Conservation (phyloP, 2,888 invertebrate species). For the Stramonita haemastoma region DNA sequence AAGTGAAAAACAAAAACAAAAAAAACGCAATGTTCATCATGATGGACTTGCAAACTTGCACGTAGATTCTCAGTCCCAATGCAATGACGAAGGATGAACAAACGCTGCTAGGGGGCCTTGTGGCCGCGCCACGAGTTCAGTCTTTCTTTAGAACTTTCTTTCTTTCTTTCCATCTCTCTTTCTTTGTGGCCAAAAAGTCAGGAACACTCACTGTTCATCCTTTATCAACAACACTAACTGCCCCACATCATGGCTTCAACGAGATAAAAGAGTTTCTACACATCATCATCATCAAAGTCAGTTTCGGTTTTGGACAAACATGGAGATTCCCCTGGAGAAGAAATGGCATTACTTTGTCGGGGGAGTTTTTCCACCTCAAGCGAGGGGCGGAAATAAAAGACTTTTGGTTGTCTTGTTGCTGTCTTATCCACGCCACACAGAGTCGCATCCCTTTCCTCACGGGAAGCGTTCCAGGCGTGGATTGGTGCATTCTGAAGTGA, state of each 20-base stretch:
- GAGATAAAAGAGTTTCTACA: not conserved
- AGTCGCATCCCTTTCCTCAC: too few relatives aligned
- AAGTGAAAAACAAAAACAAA: not conserved
- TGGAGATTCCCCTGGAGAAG: too few relatives aligned
- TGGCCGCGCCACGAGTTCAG: not conserved
- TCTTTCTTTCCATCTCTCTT: not conserved
- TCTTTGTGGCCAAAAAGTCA: not conserved
- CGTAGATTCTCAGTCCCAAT: not conserved
- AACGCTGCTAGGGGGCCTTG: too few relatives aligned
- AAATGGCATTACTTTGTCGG: too few relatives aligned
- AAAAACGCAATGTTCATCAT: not conserved
- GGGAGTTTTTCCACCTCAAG: too few relatives aligned
- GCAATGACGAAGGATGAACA: too few relatives aligned
- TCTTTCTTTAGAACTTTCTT: not conserved
- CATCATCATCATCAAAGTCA: not conserved
- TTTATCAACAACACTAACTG: not conserved
- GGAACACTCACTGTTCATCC: not conserved
- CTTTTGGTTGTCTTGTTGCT: too few relatives aligned
- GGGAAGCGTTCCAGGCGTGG: too few relatives aligned
- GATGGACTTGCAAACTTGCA: not conserved
- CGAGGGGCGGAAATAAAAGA: too few relatives aligned
- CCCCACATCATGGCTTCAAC: not conserved
- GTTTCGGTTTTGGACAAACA: too few relatives aligned
- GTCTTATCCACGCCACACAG: too few relatives aligned
- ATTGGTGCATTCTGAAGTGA: too few relatives aligned